A percentile compares a stretch with the other conserved stretches of the same genome.
phyloP scores from a whole-genome alignment of 2,888 invertebrate genomes.

The Thumatha senex region DNA sequence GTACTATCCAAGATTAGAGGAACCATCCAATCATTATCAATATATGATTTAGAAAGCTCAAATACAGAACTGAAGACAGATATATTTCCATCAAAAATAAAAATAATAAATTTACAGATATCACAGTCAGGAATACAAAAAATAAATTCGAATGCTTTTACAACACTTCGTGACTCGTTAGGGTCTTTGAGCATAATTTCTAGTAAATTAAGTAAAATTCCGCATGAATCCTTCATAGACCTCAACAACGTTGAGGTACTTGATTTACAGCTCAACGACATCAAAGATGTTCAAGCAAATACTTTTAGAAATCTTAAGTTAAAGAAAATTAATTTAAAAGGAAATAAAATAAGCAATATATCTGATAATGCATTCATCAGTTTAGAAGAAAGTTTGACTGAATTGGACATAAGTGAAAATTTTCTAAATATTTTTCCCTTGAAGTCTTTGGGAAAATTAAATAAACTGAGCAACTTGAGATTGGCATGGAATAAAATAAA shows the following conservation, averaged over 20 bases:
- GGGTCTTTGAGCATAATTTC: slow-evolving; percentile 91
- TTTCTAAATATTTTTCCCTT: slow-evolving; percentile 92
- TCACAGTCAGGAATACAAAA: slow-evolving; percentile 89
- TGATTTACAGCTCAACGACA: slow-evolving; percentile 94
- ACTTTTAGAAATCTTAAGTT: slow-evolving; percentile 92
- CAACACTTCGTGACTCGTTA: slow-evolving; percentile 86
- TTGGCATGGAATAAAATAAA: slow-evolving; percentile 93
- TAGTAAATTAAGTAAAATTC: slow-evolving; percentile 88
- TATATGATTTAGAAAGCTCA: slow-evolving; percentile 94
- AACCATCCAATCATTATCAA: slow-evolving; percentile 92
- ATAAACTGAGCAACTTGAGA: slow-evolving; percentile 87
- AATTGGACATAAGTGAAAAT: slow-evolving; percentile 94
- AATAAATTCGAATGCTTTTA: slow-evolving; percentile 87
- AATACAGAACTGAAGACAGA: slow-evolving; percentile 89
- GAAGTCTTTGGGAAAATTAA: slow-evolving; percentile 89
- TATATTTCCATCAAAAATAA: slow-evolving; percentile 88
- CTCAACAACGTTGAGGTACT: slow-evolving; percentile 88
- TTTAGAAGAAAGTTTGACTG: slow-evolving; percentile 89
- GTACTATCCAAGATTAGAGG: slow-evolving; percentile 88
- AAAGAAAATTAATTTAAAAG: slow-evolving; percentile 92
- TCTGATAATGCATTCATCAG: slow-evolving; percentile 93
- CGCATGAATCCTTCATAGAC: slow-evolving; percentile 89
- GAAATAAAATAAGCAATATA: slow-evolving; percentile 91
- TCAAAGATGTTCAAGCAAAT: slow-evolving; percentile 91
- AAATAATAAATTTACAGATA: slow-evolving; percentile 89